These are phyloP conservation scores for Poeciliopsis paucimaculata DNA, from an alignment of 2,797 vertebrate species.

Conservation along the genomic window DNA sequence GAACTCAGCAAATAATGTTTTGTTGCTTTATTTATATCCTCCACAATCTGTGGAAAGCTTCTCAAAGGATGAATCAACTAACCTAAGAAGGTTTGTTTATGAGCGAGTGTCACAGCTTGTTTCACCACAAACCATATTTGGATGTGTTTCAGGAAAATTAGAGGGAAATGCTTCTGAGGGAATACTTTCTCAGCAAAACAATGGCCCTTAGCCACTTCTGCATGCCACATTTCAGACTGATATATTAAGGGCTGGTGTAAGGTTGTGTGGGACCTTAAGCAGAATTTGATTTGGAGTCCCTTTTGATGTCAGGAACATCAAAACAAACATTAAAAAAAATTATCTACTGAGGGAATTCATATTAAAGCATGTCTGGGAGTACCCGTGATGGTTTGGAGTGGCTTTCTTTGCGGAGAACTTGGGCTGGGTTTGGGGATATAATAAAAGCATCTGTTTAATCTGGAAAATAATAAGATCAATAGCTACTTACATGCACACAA, in stretches of 20 bases:
- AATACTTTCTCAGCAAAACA: slow-evolving; percentile 43
- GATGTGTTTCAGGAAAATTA: slow-evolving; percentile 22
- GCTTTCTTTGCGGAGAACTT: not conserved
- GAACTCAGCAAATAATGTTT: not conserved
- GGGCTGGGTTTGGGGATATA: not conserved
- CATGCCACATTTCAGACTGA: slow-evolving; percentile 11
- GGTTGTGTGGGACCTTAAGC: not conserved
- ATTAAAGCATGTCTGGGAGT: not conserved
- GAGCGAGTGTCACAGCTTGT: slow-evolving; percentile 7
- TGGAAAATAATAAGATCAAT: not conserved
- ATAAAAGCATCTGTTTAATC: not conserved
- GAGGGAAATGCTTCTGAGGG: slow-evolving; percentile 12
- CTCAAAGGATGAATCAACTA: slow-evolving; percentile 23
- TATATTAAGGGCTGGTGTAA: not conserved
- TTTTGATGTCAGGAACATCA: not conserved
- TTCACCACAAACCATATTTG: slow-evolving; percentile 42
- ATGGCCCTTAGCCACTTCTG: slow-evolving; percentile 18
- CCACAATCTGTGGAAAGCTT: not conserved
- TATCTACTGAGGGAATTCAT: not conserved
- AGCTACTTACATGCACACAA: not conserved
- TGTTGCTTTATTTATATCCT: not conserved
- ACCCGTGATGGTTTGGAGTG: not conserved
- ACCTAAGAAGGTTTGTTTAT: slow-evolving; percentile 15
- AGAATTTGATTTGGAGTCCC: not conserved
- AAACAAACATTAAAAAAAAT: not conserved